phyloP scores from a whole-genome alignment of 2,113 vertebrate genomes.

The Thalassoma bifasciatum region DNA sequence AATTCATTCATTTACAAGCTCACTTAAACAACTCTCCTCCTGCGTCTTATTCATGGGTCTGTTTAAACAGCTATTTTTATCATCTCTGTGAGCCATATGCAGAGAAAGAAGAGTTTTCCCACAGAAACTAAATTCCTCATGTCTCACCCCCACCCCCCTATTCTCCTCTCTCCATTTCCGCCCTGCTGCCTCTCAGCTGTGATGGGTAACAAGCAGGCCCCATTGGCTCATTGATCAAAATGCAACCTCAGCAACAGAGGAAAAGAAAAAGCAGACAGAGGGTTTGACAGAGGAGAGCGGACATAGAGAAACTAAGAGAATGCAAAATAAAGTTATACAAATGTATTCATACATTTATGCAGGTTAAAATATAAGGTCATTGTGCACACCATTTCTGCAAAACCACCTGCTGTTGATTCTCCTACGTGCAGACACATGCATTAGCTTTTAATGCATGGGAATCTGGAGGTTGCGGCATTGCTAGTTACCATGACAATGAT shows the following conservation, averaged over 20 bases:
- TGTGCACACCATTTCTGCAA: conserved; percentile 11
- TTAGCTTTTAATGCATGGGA: not conserved
- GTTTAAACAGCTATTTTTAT: conserved; percentile 63
- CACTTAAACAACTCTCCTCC: conserved; percentile 4
- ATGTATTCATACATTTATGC: not conserved
- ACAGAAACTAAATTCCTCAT: conserved; percentile 78
- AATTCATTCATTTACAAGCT: conserved; percentile 25
- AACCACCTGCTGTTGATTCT: conserved; percentile 10
- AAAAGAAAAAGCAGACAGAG: not conserved
- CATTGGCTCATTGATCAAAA: conserved; percentile 31
- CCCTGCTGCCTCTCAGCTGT: conserved; percentile 66
- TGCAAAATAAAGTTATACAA: too few species aligned
- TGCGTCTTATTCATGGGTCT: conserved; percentile 13
- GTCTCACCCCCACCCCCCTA: conserved; percentile 66
- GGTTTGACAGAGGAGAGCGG: not conserved
- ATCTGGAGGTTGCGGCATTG: conserved; percentile 3
- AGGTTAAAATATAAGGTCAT: not conserved
- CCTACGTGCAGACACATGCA: conserved; percentile 47
- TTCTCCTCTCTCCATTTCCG: conserved; percentile 68
- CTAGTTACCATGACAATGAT: conserved; percentile 93
- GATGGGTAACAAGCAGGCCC: conserved; percentile 46
- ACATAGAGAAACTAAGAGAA: conserved; percentile 7
- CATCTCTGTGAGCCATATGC: conserved; percentile 42
- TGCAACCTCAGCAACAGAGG: conserved; percentile 36
- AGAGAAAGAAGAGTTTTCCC: conserved; percentile 72